Conservation (phyloP, 2,113 vertebrate genomes). For the Brevimyrus niger region DNA sequence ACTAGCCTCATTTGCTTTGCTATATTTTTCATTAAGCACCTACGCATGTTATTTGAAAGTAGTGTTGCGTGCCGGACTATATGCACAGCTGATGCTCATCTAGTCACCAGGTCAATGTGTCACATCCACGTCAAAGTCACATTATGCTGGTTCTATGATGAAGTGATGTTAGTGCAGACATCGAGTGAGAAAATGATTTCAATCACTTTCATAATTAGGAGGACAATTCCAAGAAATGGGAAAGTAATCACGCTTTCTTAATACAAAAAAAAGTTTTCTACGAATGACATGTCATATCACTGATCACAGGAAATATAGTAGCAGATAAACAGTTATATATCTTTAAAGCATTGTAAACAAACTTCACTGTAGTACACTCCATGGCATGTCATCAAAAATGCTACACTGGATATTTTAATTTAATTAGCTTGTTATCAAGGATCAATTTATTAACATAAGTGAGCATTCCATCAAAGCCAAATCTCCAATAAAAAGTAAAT, state of each 20-base stretch:
- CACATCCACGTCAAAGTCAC: background rate
- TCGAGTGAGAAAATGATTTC: background rate
- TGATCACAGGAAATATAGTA: background rate
- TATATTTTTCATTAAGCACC: background rate
- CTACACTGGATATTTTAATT: background rate
- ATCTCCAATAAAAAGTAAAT: background rate
- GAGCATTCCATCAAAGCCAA: background rate
- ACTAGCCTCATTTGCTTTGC: background rate
- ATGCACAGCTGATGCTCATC: background rate
- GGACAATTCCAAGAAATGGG: background rate
- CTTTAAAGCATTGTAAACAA: background rate
- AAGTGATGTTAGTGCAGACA: background rate
- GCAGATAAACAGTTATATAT: background rate
- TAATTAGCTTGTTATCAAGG: background rate
- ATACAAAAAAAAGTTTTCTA: background rate
- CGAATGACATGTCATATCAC: background rate
- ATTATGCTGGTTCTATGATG: background rate
- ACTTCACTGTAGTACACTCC: background rate
- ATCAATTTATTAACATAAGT: background rate
- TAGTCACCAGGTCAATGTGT: background rate
- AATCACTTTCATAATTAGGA: background rate
- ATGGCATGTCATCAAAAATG: background rate
- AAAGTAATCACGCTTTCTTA: background rate
- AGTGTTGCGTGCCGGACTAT: background rate
- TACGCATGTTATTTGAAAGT: background rate